A percentile compares a stretch with the other conserved stretches of the same genome.
Evolutionary conservation across 2,888 invertebrate genomes (phyloP).

Genomic region (Sphinx pinastri): DNA sequence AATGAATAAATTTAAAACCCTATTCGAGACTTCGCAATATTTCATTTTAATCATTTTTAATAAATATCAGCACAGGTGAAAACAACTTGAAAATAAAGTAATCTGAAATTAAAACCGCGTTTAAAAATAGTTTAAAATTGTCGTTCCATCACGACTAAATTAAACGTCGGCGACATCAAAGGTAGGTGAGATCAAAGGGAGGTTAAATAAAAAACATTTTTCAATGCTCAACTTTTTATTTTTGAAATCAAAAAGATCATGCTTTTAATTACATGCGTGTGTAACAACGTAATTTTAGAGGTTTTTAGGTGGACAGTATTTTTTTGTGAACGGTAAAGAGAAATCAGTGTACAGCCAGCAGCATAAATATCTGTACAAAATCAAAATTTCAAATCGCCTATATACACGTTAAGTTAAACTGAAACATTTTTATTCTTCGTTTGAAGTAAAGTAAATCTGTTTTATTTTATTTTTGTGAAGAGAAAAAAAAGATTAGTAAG

Average conservation of each 20-base stretch:
- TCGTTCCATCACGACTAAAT: constrained; percentile 11
- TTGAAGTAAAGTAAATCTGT: too few species aligned
- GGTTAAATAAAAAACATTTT: constrained; percentile 16
- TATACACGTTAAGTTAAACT: too few species aligned
- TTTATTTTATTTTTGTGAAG: too few species aligned
- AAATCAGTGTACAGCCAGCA: too few species aligned
- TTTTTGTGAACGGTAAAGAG: too few species aligned
- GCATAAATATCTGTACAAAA: too few species aligned
- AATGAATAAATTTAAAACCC: too few species aligned
- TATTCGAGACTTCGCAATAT: too few species aligned
- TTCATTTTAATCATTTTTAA: background rate
- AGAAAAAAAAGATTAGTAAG: too few species aligned
- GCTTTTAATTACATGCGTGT: background rate
- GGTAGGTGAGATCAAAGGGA: constrained; percentile 7
- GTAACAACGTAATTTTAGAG: background rate
- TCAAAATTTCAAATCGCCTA: too few species aligned
- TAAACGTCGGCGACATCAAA: constrained; percentile 19
- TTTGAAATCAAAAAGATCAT: background rate
- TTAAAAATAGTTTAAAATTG: background rate
- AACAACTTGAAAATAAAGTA: background rate
- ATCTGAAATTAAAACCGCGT: background rate
- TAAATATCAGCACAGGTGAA: background rate
- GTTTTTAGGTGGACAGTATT: background rate
- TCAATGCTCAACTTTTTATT: background rate
- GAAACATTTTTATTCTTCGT: too few species aligned